Conservation (phyloP, 2,797 vertebrate genomes). For the Tadarida brasiliensis region DNA sequence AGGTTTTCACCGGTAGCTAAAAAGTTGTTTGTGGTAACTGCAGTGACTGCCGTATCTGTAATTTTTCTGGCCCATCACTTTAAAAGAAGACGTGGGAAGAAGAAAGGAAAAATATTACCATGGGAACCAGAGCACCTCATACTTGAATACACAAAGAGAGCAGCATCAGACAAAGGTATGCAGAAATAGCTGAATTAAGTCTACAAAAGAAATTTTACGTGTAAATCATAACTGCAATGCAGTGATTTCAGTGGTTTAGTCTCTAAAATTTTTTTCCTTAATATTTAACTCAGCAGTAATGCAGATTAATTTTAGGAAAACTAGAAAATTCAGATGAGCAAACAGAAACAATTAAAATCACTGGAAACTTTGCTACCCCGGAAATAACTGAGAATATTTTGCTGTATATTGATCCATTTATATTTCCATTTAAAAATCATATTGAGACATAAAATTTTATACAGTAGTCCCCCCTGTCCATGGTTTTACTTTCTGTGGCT, state of each 20-base stretch:
- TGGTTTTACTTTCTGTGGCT: background rate
- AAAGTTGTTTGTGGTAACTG: constrained; percentile 93
- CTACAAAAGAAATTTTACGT: background rate
- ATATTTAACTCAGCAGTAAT: constrained; percentile 32
- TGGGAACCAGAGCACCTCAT: constrained; percentile 91
- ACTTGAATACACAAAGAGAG: constrained; percentile 88
- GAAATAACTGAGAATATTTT: constrained; percentile 47
- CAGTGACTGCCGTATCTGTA: constrained; percentile 93
- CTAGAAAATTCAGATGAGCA: background rate
- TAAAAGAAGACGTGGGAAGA: constrained; percentile 94
- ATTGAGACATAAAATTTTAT: constrained; percentile 21
- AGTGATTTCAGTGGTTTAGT: constrained; percentile 21
- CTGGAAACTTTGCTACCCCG: background rate
- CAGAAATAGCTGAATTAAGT: background rate
- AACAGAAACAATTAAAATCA: constrained; percentile 9
- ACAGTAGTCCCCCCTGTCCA: background rate
- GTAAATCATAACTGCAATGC: background rate
- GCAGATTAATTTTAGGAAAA: constrained; percentile 37
- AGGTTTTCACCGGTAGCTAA: constrained; percentile 92
- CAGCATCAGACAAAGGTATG: constrained; percentile 91
- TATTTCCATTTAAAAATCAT: constrained; percentile 40
- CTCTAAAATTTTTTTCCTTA: constrained; percentile 1
- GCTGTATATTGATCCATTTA: background rate
- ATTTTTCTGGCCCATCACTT: constrained; percentile 95
- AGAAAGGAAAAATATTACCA: constrained; percentile 89